A percentile compares a stretch with the other conserved stretches of the same genome.
These are phyloP conservation scores for Rhamnusium bicolor DNA, from an alignment of 2,888 invertebrate species.

Conservation along the genomic window DNA sequence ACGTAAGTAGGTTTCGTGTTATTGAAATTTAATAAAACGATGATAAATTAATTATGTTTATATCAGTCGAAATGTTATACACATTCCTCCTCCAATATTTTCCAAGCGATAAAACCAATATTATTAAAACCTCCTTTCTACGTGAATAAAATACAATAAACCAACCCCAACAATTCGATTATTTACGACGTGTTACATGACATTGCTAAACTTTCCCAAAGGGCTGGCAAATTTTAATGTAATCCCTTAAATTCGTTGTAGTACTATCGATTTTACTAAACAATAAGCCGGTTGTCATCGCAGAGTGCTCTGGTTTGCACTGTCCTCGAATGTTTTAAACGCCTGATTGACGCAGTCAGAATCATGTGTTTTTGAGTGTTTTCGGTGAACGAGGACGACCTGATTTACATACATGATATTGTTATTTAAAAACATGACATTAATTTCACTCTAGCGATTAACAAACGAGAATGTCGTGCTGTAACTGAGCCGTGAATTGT, in stretches of 20 bases:
- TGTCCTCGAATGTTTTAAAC: conserved; percentile 21
- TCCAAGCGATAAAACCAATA: conserved; percentile 17
- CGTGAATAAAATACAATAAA: conserved; percentile 10
- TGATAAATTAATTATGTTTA: conserved; percentile 23
- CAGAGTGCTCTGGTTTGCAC: conserved; percentile 32
- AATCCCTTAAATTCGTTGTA: conserved; percentile 34
- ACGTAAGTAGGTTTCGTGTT: not conserved
- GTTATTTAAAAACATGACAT: conserved; percentile 16
- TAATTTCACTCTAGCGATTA: not conserved
- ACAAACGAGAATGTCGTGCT: not conserved
- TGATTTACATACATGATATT: conserved; percentile 19
- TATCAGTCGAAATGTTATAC: conserved; percentile 20
- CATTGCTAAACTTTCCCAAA: conserved; percentile 35
- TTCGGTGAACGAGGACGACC: conserved; percentile 9
- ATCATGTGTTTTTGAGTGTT: conserved; percentile 25
- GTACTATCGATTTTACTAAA: conserved; percentile 34
- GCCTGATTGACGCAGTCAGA: conserved; percentile 27
- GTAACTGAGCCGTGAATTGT: not conserved
- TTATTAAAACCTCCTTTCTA: conserved; percentile 11
- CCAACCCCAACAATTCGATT: conserved; percentile 12
- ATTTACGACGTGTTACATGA: conserved; percentile 32
- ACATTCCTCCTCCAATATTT: not conserved
- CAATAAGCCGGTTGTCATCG: conserved; percentile 42
- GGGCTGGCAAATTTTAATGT: conserved; percentile 33
- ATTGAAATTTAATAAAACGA: conserved; percentile 22